Percentiles rank a stretch among this genome's conserved stretches.
These are phyloP conservation scores for Keiferia lycopersicella DNA, from an alignment of 2,888 invertebrate species.

Conservation along the genomic window DNA sequence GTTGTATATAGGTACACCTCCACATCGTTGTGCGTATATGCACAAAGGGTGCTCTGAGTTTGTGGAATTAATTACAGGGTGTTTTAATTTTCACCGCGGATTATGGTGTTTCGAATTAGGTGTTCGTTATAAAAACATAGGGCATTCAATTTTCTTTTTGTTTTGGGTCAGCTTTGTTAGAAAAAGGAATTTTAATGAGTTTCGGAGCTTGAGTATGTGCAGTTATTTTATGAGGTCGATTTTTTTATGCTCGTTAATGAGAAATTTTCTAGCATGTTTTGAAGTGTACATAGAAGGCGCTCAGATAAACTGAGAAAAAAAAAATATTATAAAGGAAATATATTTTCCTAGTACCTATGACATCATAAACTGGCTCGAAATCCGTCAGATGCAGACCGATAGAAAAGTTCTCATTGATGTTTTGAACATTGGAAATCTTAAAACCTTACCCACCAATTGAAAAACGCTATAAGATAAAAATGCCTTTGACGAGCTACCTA, in stretches of 20 bases:
- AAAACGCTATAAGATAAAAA: too few relatives aligned
- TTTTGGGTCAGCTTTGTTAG: slow-evolving; percentile 45
- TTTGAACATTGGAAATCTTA: too few relatives aligned
- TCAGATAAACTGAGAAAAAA: too few relatives aligned
- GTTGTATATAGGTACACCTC: slow-evolving; percentile 30
- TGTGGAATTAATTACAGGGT: slow-evolving; percentile 65
- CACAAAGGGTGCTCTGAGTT: slow-evolving; percentile 51
- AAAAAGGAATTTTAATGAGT: slow-evolving; percentile 61
- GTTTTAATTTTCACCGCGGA: slow-evolving; percentile 55
- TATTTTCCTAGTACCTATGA: too few relatives aligned
- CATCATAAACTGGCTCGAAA: too few relatives aligned
- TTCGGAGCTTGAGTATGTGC: slow-evolving; percentile 36
- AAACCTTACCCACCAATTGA: too few relatives aligned
- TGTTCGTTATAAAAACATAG: slow-evolving; percentile 56
- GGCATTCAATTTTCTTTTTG: slow-evolving; percentile 45
- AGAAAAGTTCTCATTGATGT: too few relatives aligned
- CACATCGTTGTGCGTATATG: slow-evolving; percentile 29
- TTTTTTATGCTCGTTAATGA: slow-evolving; percentile 4
- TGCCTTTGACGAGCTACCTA: neutral
- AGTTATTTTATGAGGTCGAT: slow-evolving; percentile 30
- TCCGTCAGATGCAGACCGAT: too few relatives aligned
- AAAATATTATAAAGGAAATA: too few relatives aligned
- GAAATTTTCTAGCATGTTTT: too few relatives aligned
- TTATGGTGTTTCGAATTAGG: slow-evolving; percentile 49
- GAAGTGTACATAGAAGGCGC: too few relatives aligned